A percentile compares a stretch with the other conserved stretches of the same genome.
phyloP scores from a whole-genome alignment of 2,888 invertebrate species.

The Dendrolimus houi region DNA sequence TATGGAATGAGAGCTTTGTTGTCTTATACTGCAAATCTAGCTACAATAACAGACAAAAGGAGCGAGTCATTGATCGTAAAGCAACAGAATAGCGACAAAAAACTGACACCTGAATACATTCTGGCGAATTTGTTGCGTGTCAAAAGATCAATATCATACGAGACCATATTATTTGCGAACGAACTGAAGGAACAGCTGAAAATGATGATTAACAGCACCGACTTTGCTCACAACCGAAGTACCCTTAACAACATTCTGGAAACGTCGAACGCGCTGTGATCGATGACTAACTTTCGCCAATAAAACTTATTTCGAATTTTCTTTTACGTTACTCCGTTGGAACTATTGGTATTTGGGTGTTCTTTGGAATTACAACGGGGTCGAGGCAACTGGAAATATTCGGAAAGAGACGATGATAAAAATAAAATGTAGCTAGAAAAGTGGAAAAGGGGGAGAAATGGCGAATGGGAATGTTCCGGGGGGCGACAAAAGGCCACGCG shows the following conservation, averaged over 20 bases:
- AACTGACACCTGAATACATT: conserved; percentile 19
- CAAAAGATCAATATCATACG: conserved; percentile 53
- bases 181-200: conserved; percentile 47
- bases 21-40: conserved; percentile 37
- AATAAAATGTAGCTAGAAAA: conserved; percentile 49
- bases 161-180: conserved; percentile 45
- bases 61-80: conserved; percentile 15
- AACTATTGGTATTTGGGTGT: conserved; percentile 39
- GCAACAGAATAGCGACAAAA: conserved; percentile 11
- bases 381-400: conserved; percentile 41
- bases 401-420: conserved; percentile 48
- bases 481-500: conserved; percentile 28
- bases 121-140: conserved; percentile 41
- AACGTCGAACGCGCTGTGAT: conserved; percentile 13
- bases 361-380: conserved; percentile 37
- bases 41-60: conserved; percentile 22
- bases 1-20: conserved; percentile 43
- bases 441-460: conserved; percentile 39
- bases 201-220: conserved; percentile 29
- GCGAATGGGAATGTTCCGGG: conserved; percentile 41
- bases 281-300: conserved; percentile 14
- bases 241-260: conserved; percentile 31
- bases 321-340: conserved; percentile 14
- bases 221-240: conserved; percentile 23
- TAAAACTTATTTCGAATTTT: conserved; percentile 26